Percentiles rank a stretch among this genome's conserved stretches.
phyloP scores from a whole-genome alignment of 2,888 invertebrate genomes.

The Stomorhina lunata region DNA sequence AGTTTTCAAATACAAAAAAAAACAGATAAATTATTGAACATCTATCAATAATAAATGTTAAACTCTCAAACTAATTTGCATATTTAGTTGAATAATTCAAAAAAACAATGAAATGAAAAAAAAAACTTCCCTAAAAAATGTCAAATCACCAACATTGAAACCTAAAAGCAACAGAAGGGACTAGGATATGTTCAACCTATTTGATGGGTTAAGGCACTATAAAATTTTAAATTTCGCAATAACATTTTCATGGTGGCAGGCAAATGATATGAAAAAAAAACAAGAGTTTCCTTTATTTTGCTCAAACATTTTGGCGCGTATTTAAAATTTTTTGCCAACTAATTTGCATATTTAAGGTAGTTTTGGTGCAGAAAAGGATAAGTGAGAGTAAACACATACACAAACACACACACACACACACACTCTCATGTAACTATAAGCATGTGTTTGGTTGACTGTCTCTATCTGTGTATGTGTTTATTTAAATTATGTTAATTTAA shows the following conservation, averaged over 20 bases:
- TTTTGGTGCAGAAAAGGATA: background rate
- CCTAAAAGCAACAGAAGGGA: constrained; percentile 23
- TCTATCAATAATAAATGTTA: constrained; percentile 52
- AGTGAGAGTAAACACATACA: background rate
- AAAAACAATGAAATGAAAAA: background rate
- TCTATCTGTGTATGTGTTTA: background rate
- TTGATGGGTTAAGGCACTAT: constrained; percentile 14
- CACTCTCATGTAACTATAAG: background rate
- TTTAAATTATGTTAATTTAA: constrained; percentile 14
- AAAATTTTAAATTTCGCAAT: constrained; percentile 28
- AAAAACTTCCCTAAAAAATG: constrained; percentile 54
- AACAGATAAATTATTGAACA: constrained; percentile 63
- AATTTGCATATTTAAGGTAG: constrained; percentile 60
- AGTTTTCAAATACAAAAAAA: too few relatives aligned
- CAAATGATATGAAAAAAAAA: background rate
- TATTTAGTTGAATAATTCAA: constrained; percentile 47
- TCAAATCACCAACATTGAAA: constrained; percentile 59
- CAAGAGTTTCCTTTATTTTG: constrained; percentile 43
- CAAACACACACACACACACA: too few relatives aligned
- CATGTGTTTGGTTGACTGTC: background rate
- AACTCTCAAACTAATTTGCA: constrained; percentile 49
- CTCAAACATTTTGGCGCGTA: constrained; percentile 63
- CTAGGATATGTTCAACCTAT: constrained; percentile 44
- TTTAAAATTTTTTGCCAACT: constrained; percentile 60
- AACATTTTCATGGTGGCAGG: constrained; percentile 5